Evolutionary conservation across 2,888 invertebrate genomes (phyloP), one percentile per base, ranked within the genome.

Genomic region (Macrosiphum euphorbiae): DNA sequence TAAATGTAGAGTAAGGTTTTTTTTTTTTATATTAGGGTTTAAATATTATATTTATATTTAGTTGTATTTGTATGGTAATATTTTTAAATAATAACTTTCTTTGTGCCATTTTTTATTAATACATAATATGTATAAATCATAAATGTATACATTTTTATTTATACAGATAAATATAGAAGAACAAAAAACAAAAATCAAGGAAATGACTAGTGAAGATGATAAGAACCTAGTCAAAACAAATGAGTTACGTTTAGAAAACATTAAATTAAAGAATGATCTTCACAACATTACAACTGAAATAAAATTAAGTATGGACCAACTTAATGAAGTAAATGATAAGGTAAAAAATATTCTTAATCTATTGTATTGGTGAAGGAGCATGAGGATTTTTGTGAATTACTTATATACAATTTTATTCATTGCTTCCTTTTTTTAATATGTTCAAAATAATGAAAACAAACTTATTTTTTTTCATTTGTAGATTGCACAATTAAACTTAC

Each of bases 401-500:
- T 55, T 55, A 4, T 55, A 24, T 88, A 55, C 1, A 10, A 52
- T 88, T n/a, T 55, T 11, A 88, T 26, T 41, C 26, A 26, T 26
- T 55, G 58, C 1, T 67, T 67, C 16, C n/a, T 55, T 55, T 58
- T 35, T 35, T 88, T 41, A 35, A n/a, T n/a, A 16, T 87, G 28
- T 87, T 50, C 16, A 50, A n/a, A 50, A 13, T 87, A 28, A 13
- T 87, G 86, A 47, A 78, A 35, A 78, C 20, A 20, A 78, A 20
- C 1, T 78, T 35, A n/a, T 78, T 35, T 11, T 20, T 78, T 35
- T 44, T 50, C 41, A 61, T 94, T 95, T 95, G 35, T 95, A 97
- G 97, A 95, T 97, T 11, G 95, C 96, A 5, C 96, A 96, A 0
- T 95, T 98, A 24, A 97, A 97, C 95, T 96, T 98, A 1, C 97